Base-by-base conservation (phyloP, 2,888 invertebrate species). In the Nomada ruficornis region DNA sequence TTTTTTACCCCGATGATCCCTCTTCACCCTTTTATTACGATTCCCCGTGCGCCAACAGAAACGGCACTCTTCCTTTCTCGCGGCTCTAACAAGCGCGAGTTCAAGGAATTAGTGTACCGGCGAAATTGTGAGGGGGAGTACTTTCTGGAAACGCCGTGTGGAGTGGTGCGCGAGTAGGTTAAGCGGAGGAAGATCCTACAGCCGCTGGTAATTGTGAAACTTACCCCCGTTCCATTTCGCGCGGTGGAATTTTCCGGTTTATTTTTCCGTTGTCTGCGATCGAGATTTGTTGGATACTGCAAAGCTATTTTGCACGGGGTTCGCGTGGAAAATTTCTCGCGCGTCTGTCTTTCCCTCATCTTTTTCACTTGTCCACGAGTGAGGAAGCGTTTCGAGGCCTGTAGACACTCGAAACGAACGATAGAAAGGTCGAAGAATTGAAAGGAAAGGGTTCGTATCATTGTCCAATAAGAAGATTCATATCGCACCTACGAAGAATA, bases 51-150 rank as follows among this genome's bases (percentile, higher is more conserved):
- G 63, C 69, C 69, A 63, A 55, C 60, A 54, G 50, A 52, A 54
- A 47, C 71, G 60, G 55, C 68, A 62, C 78, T 72, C 76, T 76
- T 82, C 76, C 81, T 76, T 72, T 69, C 73, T 71, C 63, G 62
- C 67, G 29, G 52, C 64, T 44, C 65, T 69, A 82, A 73, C 82
- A 65, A 79, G 72, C 74, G 42, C 50, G 71, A 62, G 80, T 76
- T 76, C 70, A 52, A 69, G 76, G 79, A 71, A 83, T 79, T 75
- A 71, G 82, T 55, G 50, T 68, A 71, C 55, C 52, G 82, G 13
- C 63, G 65, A 23, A 54, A 68, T 29, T 55, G 18, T 23, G 44
- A 42, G 15, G 50, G 29, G 36, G 18, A 63, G 26, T 75, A 59
- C 65, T 82, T 71, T 76, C 55, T 60, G 60, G 36, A 47, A 60